Evolutionary conservation across 2,113 vertebrate genomes (phyloP), one percentile per base, ranked within the genome.

Genomic region (Daubentonia madagascariensis): DNA sequence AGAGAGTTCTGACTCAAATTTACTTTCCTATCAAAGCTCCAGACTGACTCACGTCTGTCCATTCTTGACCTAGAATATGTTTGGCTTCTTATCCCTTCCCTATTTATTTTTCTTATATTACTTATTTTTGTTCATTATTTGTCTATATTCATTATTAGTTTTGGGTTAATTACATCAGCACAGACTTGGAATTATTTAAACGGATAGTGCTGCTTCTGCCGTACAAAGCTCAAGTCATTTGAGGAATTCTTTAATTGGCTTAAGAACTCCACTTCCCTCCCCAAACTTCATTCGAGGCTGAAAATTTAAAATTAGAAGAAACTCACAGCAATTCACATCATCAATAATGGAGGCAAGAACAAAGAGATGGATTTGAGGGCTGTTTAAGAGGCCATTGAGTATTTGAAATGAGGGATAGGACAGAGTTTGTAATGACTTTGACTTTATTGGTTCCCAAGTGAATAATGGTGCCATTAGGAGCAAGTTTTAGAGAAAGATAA

Each of bases 251-350:
- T 57, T 6, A 59, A 52, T 40, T 83, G n/a, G 17, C 40, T 91
- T 78, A 8, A 1, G 45, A 48, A 52, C 3, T 1, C 28, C 7
- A 37, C 50, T 84, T 88, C 11, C n/a, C 10, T 59, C 32, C 30
- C 25, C 40, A 93, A 84, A 5, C 0, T 52, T 91, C 32, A 68
- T 68, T 81, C 59, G 59, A 72, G 14, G 54, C 3, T 50, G 17
- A 96, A 92, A 28, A 67, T 35, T 40, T 43, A 83, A 81, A 93
- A 78, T 92, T 54, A 93, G 61, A 90, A 48, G 52, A 94, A 87
- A 67, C 9, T 87, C 54, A 63, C 1, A 84, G 45, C 2, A 91
- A 65, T 4, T 83, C 11, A 67, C 22, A n/a, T 83, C 28, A 83
- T 57, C 65, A 68, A 30, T 80, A 17, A 80, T 75, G n/a, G 88